Percentiles rank a stretch among this genome's conserved stretches.
Conservation (phyloP, 2,113 vertebrate genomes). For the Tringa solitaria region DNA sequence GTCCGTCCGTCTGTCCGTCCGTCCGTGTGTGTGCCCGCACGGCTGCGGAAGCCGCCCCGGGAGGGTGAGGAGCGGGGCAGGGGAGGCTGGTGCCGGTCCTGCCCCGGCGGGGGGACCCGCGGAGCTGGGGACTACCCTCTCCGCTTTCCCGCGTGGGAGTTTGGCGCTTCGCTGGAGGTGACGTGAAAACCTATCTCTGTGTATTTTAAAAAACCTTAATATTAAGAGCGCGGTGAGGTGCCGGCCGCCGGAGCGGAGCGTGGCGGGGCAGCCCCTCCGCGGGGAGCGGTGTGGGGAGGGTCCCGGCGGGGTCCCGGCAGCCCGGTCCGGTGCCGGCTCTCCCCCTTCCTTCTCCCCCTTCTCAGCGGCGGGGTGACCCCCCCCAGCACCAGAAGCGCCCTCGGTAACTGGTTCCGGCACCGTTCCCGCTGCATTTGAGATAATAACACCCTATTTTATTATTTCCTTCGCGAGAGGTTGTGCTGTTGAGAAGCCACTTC, state of each 20-base stretch:
- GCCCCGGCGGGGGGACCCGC: background rate
- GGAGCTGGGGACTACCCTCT: background rate
- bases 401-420: background rate
- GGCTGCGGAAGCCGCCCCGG: background rate
- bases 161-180: background rate
- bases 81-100: background rate
- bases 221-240: background rate
- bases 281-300: background rate
- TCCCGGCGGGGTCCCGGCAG: background rate
- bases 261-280: background rate
- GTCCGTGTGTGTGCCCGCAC: background rate
- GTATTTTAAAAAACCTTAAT: background rate
- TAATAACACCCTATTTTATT: background rate
- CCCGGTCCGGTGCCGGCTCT: no score
- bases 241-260: background rate
- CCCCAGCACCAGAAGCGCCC: background rate
- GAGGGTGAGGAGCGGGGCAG: background rate
- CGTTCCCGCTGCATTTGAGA: background rate
- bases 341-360: background rate
- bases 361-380: background rate
- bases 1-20: no score
- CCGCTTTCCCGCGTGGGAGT: background rate
- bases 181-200: background rate
- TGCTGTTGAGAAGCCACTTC: conserved; percentile 18
- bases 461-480: background rate